A percentile compares a stretch with the other conserved stretches of the same genome.
Evolutionary conservation across 2,888 invertebrate species (phyloP).

Genomic region (Acanthoscelides obtectus): DNA sequence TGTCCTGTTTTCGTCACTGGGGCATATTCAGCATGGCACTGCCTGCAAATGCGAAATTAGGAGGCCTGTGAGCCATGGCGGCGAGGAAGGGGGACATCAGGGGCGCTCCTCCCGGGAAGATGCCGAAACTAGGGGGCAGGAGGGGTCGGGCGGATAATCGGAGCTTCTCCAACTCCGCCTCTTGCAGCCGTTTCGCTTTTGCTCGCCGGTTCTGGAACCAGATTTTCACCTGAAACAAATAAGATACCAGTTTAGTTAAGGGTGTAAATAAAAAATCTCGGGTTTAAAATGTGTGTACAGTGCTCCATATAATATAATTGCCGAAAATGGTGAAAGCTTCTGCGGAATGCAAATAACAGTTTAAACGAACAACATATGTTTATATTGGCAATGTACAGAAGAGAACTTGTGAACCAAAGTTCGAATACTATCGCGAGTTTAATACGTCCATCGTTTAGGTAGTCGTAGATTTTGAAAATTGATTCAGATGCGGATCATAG

Average conservation of each 20-base stretch:
- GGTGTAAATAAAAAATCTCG: neutral
- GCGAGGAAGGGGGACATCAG: slow-evolving; percentile 59
- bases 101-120: slow-evolving; percentile 58
- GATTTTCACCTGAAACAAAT: slow-evolving; percentile 62
- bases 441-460: no score
- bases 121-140: slow-evolving; percentile 67
- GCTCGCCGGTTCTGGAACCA: slow-evolving; percentile 79
- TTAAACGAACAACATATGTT: no score
- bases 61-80: slow-evolving; percentile 57
- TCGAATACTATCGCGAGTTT: no score
- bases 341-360: no score
- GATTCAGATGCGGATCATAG: no score
- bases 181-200: slow-evolving; percentile 94
- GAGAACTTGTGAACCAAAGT: no score
- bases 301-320: no score
- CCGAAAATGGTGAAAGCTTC: no score
- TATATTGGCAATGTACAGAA: no score
- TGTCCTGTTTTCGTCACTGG: slow-evolving; percentile 46
- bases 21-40: slow-evolving; percentile 55
- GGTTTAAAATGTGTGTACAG: no score
- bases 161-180: slow-evolving; percentile 90
- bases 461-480: no score
- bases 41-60: slow-evolving; percentile 57
- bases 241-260: neutral
- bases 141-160: slow-evolving; percentile 78